Evolutionary conservation across 2,888 invertebrate genomes (phyloP), one percentile per base, ranked within the genome.

Genomic region (Elysia crispata): DNA sequence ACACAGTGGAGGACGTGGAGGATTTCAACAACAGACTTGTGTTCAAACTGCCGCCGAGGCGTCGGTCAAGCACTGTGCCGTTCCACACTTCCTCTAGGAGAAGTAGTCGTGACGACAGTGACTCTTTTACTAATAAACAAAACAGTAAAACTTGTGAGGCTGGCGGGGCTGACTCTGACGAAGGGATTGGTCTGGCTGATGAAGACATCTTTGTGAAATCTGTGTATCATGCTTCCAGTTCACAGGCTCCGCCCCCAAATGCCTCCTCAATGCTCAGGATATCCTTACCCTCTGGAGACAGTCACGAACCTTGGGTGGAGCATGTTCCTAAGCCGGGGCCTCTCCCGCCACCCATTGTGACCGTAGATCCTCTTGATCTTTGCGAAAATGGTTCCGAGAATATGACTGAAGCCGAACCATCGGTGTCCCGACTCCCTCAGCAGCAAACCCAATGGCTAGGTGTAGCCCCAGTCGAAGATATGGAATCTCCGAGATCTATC

Each of bases 101-200:
- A 11, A 41, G 11, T 11, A 41, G 41, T 11, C 5, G 41, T 6
- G 8, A n/a, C 20, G 54, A 1, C 67, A 54, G 50, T 54, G 57
- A 13, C 11, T 0, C 8, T 0, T 1, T 11, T 8, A 28, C 49
- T 0, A 18, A 25, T 1, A 25, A 18, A 18, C 0, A 0, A 28
- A 23, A 15, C 50, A 23, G 60, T 18, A 57, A 60, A 31, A 31
- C 57, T 8, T 13, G 69, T 6, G 69, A 50, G n/a, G n/a, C 30
- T n/a, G 41, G 30, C 0, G 41, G 41, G 13, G 49, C 33, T 11
- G 78, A 78, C 30, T 78, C 78, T 1, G 78, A 78, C 28, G 78
- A 78, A 50, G 78, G 78, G 0, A 78, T 78, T 25, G 78, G 69
- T 20, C 23, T 78, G 25, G 73, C 64, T 5, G 78, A 78, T n/a